A percentile compares a stretch with the other conserved stretches of the same genome.
Evolutionary conservation across 2,888 invertebrate species (phyloP).

Genomic region (Halictus quadricinctus): DNA sequence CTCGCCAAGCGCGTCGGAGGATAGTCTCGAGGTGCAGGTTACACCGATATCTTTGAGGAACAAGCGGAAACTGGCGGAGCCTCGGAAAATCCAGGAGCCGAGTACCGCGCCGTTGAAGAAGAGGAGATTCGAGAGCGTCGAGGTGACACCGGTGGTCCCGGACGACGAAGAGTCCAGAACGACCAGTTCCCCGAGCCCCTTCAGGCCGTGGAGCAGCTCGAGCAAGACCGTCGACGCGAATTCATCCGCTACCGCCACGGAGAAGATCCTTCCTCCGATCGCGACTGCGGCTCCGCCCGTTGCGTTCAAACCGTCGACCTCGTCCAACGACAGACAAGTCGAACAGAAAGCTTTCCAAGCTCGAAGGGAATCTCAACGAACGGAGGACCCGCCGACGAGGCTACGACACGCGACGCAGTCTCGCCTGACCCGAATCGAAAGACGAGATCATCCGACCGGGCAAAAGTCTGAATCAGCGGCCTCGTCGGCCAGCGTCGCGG

Average conservation of each 20-base stretch:
- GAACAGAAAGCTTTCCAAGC: neutral
- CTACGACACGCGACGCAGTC: conserved; percentile 1
- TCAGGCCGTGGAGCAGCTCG: conserved; percentile 86
- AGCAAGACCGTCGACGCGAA: conserved; percentile 61
- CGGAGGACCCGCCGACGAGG: neutral
- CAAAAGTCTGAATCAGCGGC: conserved; percentile 59
- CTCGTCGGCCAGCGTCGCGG: neutral
- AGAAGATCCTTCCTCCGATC: neutral
- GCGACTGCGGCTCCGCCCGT: neutral
- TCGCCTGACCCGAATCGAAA: neutral
- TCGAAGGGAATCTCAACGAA: neutral
- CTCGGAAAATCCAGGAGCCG: conserved; percentile 85
- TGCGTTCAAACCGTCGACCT: neutral
- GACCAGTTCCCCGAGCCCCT: conserved; percentile 83
- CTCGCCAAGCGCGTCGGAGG: conserved; percentile 87
- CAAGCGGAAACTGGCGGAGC: conserved; percentile 88
- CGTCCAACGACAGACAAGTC: neutral
- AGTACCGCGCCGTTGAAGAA: conserved; percentile 87
- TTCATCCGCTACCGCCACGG: neutral
- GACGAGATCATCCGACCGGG: conserved; percentile 64
- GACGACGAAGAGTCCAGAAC: conserved; percentile 71
- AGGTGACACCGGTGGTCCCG: conserved; percentile 67
- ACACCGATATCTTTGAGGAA: conserved; percentile 84
- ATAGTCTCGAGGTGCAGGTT: conserved; percentile 87
- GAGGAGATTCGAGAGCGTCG: conserved; percentile 73